Conservation (phyloP, 1,140 invertebrate species). For the Littorina saxatilis region DNA sequence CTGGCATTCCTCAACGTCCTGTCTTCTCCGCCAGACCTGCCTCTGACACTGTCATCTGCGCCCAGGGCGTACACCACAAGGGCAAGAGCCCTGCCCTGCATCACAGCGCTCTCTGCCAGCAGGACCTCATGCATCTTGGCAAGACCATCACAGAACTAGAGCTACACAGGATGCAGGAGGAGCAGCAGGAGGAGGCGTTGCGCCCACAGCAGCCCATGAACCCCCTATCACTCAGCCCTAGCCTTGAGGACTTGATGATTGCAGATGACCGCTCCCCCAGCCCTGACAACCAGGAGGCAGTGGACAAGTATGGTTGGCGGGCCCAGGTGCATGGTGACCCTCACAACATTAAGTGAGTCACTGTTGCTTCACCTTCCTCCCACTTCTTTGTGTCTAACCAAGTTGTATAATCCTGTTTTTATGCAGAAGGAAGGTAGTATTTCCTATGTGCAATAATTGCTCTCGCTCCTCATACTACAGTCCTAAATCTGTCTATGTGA, state of each 20-base stretch:
- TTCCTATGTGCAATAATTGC: no score
- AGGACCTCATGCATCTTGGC: not conserved
- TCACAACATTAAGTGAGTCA: constrained; percentile 67
- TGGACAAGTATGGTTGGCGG: constrained; percentile 68
- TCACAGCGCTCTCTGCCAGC: not conserved
- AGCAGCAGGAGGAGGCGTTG: not conserved
- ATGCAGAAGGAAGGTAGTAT: no score
- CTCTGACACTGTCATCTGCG: not conserved
- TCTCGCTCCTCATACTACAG: no score
- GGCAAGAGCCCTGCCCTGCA: not conserved
- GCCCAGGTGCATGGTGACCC: constrained; percentile 71
- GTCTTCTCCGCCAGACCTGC: constrained; percentile 53
- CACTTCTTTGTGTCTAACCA: not conserved
- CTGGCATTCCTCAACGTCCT: constrained; percentile 47
- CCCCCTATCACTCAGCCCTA: constrained; percentile 19
- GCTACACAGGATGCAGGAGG: not conserved
- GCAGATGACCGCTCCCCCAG: constrained; percentile 11
- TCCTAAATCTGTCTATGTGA: no score
- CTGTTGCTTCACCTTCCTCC: not conserved
- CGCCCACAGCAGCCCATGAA: not conserved
- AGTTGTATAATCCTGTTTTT: no score
- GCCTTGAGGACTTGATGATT: constrained; percentile 7
- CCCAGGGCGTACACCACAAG: not conserved
- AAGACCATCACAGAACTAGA: no score
- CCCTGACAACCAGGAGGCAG: constrained; percentile 55